Evolutionary conservation across 2,113 vertebrate genomes (phyloP), one percentile per base, ranked within the genome.

Genomic region (Odocoileus hemionus): DNA sequence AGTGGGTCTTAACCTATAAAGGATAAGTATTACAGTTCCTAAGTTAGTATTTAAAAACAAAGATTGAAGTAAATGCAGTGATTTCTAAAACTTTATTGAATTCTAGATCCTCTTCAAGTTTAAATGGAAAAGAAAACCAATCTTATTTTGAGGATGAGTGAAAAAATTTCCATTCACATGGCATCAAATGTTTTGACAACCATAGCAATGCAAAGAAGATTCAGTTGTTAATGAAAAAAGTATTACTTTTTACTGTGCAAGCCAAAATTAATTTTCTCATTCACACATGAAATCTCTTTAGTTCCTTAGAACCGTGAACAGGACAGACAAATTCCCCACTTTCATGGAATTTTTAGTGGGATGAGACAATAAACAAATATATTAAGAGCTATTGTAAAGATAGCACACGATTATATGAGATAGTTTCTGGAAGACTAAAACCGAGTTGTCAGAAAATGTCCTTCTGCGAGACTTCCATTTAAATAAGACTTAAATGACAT

Each of bases 81-180:
- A 6, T 90, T 98, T 86, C 55, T 86, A 92, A 95, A 94, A 55
- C 1, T 67, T 89, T 25, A 86, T 76, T 94, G 47, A 86, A 84
- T 91, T 90, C 33, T 95, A 88, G 26, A 47, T 52, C 87, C 4
- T 86, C 11, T 52, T 86, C 61, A 25, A 95, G 33, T 61, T 86
- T 61, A 76, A 96, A 58, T 89, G 94, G 85, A 85, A 95, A 85
- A 85, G 21, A 97, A 84, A 94, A 39, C 5, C 55, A 84, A 36
- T 74, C 57, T 93, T 78, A 64, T 79, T 83, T 94, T 95, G n/a
- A 76, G 19, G 16, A 47, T 17, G 6, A 9, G 1, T 30, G 9
- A 43, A 96, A 14, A 84, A 70, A 70, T 36, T 74, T 80, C 70
- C 80, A 67, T 50, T 39, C 57, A 86, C 60, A 26, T 78, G 52